These are phyloP conservation scores for Mesorhabditis spiculigera DNA, from an alignment of 2,888 invertebrate genomes.

Conservation along the genomic window DNA sequence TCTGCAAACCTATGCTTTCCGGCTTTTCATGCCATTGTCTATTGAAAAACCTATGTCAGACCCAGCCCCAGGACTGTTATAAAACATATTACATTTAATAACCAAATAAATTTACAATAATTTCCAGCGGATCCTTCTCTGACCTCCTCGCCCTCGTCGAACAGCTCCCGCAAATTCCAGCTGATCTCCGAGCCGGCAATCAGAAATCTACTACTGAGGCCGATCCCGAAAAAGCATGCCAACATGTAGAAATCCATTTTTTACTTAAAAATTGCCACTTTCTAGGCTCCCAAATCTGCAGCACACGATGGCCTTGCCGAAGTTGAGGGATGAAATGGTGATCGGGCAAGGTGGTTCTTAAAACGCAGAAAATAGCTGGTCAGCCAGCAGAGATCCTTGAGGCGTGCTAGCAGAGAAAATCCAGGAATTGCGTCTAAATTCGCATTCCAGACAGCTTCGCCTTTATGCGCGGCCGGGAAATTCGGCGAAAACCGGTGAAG, in stretches of 20 bases:
- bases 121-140: no score
- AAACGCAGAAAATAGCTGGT: neutral
- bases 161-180: no score
- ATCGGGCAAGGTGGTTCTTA: neutral
- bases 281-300: neutral
- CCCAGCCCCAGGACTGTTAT: no score
- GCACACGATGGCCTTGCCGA: neutral
- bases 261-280: neutral
- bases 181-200: neutral
- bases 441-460: neutral
- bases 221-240: neutral
- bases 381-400: neutral
- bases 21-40: no score
- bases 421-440: no score
- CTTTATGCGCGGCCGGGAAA: neutral
- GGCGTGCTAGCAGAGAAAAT: no score
- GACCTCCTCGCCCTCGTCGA: no score
- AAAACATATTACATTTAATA: no score
- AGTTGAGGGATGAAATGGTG: neutral
- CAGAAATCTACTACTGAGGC: neutral
- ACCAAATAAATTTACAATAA: no score
- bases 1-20: no score
- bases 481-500: neutral
- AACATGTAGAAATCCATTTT: neutral
- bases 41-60: no score